Conservation (phyloP, 2,888 invertebrate species). For the Conchocele bisecta region DNA sequence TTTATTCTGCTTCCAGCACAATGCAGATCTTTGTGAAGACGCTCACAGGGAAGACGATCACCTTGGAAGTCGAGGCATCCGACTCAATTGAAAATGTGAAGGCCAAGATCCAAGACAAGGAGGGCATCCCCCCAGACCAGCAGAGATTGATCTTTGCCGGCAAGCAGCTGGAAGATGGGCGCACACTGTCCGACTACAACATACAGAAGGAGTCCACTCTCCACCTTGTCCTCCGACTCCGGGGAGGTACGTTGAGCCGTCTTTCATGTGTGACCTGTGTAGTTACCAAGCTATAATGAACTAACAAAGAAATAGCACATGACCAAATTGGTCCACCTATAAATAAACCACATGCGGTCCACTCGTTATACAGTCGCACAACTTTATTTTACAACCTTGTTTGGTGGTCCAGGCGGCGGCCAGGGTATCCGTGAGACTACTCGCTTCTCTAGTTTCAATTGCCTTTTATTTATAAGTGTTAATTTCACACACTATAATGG, state of each 20-base stretch:
- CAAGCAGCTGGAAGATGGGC: constrained; percentile 96
- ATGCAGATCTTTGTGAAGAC: constrained; percentile 91
- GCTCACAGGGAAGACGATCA: constrained; percentile 80
- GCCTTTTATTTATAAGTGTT: too few relatives aligned
- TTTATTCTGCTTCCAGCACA: too few relatives aligned
- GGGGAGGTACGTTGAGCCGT: constrained; percentile 94
- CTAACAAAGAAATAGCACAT: too few relatives aligned
- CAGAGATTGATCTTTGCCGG: constrained; percentile 89
- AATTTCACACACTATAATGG: too few relatives aligned
- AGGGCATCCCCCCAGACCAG: constrained; percentile 82
- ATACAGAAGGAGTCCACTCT: constrained; percentile 98
- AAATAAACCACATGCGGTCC: too few relatives aligned
- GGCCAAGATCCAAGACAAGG: constrained; percentile 85
- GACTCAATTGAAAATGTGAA: constrained; percentile 98
- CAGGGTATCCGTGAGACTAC: too few relatives aligned
- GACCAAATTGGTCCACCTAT: too few relatives aligned
- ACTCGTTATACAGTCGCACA: too few relatives aligned
- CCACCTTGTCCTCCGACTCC: constrained; percentile 93
- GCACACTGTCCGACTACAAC: constrained; percentile 95
- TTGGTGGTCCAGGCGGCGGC: too few relatives aligned
- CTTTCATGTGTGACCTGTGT: too few relatives aligned
- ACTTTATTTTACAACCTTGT: too few relatives aligned
- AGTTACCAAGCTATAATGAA: constrained; percentile 93
- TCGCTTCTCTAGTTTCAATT: too few relatives aligned
- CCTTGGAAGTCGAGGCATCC: constrained; percentile 88